phyloP scores from a whole-genome alignment of 1,140 invertebrate genomes.

The Brachionus rotundiformis region DNA sequence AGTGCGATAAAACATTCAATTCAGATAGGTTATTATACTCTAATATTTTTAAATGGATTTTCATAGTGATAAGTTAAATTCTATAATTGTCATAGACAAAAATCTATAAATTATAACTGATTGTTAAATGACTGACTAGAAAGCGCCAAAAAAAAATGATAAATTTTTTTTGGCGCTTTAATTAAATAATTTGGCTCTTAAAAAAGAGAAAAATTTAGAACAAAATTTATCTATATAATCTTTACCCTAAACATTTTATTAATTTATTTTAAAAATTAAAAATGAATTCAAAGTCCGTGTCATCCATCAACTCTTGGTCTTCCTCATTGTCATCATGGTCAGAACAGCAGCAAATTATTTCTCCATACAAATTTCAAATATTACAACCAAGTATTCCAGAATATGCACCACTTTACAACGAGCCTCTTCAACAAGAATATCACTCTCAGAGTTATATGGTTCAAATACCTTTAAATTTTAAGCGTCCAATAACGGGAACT shows the following conservation, averaged over 20 bases:
- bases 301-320: slow-evolving; percentile 3
- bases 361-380: neutral
- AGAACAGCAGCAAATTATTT: neutral
- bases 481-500: slow-evolving; percentile 10
- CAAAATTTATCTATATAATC: neutral
- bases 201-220: neutral
- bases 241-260: neutral
- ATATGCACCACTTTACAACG: neutral
- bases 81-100: no score
- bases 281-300: slow-evolving; percentile 31
- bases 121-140: neutral
- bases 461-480: slow-evolving; percentile 4
- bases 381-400: neutral
- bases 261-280: neutral
- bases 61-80: no score
- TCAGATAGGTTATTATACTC: no score
- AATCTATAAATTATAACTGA: no score
- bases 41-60: no score
- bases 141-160: no score
- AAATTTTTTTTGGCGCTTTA: slow-evolving; percentile 13
- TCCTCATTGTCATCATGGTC: slow-evolving; percentile 3
- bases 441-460: neutral
- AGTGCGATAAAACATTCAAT: neutral
- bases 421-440: neutral
- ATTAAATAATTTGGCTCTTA: neutral